phyloP scores from a whole-genome alignment of 2,888 invertebrate species.

The Phyto melanocephala region DNA sequence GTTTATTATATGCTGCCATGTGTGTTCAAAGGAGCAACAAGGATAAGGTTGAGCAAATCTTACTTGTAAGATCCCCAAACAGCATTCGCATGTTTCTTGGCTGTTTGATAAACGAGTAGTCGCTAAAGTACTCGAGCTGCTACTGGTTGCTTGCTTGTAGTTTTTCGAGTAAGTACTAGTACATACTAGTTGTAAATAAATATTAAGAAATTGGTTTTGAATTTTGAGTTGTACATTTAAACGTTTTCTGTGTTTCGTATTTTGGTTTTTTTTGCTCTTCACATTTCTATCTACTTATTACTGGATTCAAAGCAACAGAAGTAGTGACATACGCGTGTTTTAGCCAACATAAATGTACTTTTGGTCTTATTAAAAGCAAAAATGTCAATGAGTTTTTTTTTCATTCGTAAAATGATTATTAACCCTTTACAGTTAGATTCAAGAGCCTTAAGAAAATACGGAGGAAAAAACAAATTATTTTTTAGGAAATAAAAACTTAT shows the following conservation, averaged over 20 bases:
- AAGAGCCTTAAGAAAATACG: not conserved
- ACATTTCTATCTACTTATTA: not conserved
- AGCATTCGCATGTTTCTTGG: conserved; percentile 18
- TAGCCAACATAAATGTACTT: conserved; percentile 20
- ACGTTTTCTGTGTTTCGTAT: conserved; percentile 6
- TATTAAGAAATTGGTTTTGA: conserved; percentile 50
- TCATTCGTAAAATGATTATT: not conserved
- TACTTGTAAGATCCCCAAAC: conserved; percentile 20
- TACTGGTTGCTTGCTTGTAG: conserved; percentile 44
- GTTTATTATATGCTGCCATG: not conserved
- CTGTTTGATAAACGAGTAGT: conserved; percentile 26
- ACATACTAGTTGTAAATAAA: not conserved
- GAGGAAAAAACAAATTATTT: no score
- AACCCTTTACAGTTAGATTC: not conserved
- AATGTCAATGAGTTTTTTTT: conserved; percentile 39
- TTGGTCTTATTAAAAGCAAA: conserved; percentile 50
- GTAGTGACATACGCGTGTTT: not conserved
- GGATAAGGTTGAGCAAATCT: conserved; percentile 36
- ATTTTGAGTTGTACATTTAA: conserved; percentile 48
- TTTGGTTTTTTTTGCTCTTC: not conserved
- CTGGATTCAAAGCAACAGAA: conserved; percentile 16
- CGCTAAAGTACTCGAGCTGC: not conserved
- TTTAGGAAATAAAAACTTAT: no score
- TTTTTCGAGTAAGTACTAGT: not conserved
- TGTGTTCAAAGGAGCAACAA: conserved; percentile 12